These are phyloP conservation scores for Montipora sp. DNA, from an alignment of 64 coral and sea anemone genomes.

Conservation along the genomic window DNA sequence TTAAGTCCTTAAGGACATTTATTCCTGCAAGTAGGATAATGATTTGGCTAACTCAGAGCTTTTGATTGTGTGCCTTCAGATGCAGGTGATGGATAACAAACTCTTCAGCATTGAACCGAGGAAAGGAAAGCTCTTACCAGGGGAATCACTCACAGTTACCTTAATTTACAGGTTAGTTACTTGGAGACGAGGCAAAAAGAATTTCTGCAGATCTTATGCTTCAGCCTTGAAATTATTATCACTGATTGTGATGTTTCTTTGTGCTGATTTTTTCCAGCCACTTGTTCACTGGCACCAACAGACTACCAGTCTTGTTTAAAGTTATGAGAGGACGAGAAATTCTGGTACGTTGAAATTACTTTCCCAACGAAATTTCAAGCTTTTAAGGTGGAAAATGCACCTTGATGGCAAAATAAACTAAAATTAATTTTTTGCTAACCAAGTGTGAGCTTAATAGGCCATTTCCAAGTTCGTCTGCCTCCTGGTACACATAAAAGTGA, in stretches of 20 bases:
- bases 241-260: not conserved
- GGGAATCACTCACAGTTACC: constrained; percentile 73
- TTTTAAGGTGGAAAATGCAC: too few relatives aligned
- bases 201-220: not conserved
- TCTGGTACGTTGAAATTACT: constrained; percentile 39
- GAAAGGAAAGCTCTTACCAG: constrained; percentile 75
- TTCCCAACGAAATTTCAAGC: too few relatives aligned
- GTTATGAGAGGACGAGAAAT: constrained; percentile 93
- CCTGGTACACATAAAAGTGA: too few relatives aligned
- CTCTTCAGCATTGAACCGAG: constrained; percentile 89
- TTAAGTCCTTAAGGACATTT: too few relatives aligned
- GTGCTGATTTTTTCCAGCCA: constrained; percentile 48
- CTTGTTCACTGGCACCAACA: constrained; percentile 81
- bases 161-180: constrained; percentile 80
- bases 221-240: too few relatives aligned
- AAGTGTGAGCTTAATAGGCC: too few relatives aligned
- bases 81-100: constrained; percentile 97
- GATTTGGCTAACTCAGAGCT: not conserved
- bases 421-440: too few relatives aligned
- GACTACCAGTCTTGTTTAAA: constrained; percentile 90
- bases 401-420: too few relatives aligned
- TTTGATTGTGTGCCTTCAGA: constrained; percentile 47
- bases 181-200: not conserved
- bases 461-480: too few relatives aligned
- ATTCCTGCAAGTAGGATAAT: too few relatives aligned